Base-by-base conservation (phyloP, 2,888 invertebrate genomes). In the Himalopsyche anomala region DNA sequence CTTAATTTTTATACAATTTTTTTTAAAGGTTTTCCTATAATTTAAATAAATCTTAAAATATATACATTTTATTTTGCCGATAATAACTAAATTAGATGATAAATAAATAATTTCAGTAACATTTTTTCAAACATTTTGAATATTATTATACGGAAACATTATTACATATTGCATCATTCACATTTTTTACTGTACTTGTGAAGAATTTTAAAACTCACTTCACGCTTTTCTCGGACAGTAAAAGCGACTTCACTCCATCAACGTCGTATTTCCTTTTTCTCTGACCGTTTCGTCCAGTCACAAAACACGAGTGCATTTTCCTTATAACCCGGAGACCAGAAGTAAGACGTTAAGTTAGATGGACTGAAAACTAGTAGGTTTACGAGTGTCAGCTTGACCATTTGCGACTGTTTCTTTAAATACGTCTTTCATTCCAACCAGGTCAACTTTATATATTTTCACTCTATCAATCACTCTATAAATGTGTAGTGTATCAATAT, bases 291-390 rank as follows among this genome's bases (percentile, higher is more conserved):
- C 82, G 80, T 56, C 62, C 79, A n/a, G 74, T 55, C 36, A 69
- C 80, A 62, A 81, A 80, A 81, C 62, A 28, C 38, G 38, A 74
- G 83, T 79, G 74, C 80, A 56, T 84, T 84, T 40, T n/a, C 51
- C 36, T 40, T 81, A 28, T 51, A 36, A 15, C 62, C 56, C 45
- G 62, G 56, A 15, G 38, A 28, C 82, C 28, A 83, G 45, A 74
- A 86, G 84, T 81, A 81, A 86, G 86, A 84, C 84, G 83, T 84
- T 80, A 86, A 79, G 81, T 69, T 86, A 83, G 83, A 86, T 84
- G 86, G 86, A 36, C 42, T 84, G 86, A 69, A 84, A 86, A 82
- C 55, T 84, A 56, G 15, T 38, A 42, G 62, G 40, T 62, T 83
- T 56, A 83, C 62, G 45, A 83, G 69, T 83, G 42, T 83, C 69